phyloP scores from a whole-genome alignment of 2,113 vertebrate species.

The Corydoras sp. region DNA sequence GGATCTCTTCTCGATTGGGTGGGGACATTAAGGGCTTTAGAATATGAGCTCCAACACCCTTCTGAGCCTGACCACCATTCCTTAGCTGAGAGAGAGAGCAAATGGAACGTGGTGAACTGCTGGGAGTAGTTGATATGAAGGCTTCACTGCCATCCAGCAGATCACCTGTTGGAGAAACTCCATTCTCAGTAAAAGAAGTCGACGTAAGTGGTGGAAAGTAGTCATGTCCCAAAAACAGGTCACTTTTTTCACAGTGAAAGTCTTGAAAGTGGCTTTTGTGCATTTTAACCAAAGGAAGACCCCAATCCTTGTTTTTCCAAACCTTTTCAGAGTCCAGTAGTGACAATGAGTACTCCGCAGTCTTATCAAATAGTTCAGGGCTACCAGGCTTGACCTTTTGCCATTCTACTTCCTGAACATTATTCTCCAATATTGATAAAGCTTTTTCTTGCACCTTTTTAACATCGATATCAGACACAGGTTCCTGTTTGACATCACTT shows the following conservation, averaged over 20 bases:
- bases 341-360: slow-evolving; percentile 60
- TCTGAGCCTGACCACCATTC: slow-evolving; percentile 72
- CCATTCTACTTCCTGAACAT: slow-evolving; percentile 60
- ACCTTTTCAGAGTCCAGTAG: slow-evolving; percentile 66
- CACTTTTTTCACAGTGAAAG: slow-evolving; percentile 83
- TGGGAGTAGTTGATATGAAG: slow-evolving; percentile 82
- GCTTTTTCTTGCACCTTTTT: slow-evolving; percentile 47
- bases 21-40: slow-evolving; percentile 97
- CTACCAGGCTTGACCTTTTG: slow-evolving; percentile 62
- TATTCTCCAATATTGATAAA: slow-evolving; percentile 59
- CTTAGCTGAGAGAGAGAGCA: slow-evolving; percentile 87
- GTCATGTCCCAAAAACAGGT: slow-evolving; percentile 68
- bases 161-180: slow-evolving; percentile 81
- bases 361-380: slow-evolving; percentile 81
- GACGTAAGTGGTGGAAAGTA: slow-evolving; percentile 70
- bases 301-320: slow-evolving; percentile 69
- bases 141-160: slow-evolving; percentile 75
- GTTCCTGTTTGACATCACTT: slow-evolving; percentile 87
- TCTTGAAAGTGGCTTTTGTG: slow-evolving; percentile 79
- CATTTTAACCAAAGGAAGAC: slow-evolving; percentile 66
- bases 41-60: slow-evolving; percentile 74
- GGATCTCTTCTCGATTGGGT: slow-evolving; percentile 91
- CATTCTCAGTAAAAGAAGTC: slow-evolving; percentile 73
- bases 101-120: slow-evolving; percentile 88
- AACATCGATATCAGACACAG: slow-evolving; percentile 62